Evolutionary conservation across 2,797 vertebrate species (phyloP), one percentile per base, ranked within the genome.

Genomic region (Girardinus metallicus): DNA sequence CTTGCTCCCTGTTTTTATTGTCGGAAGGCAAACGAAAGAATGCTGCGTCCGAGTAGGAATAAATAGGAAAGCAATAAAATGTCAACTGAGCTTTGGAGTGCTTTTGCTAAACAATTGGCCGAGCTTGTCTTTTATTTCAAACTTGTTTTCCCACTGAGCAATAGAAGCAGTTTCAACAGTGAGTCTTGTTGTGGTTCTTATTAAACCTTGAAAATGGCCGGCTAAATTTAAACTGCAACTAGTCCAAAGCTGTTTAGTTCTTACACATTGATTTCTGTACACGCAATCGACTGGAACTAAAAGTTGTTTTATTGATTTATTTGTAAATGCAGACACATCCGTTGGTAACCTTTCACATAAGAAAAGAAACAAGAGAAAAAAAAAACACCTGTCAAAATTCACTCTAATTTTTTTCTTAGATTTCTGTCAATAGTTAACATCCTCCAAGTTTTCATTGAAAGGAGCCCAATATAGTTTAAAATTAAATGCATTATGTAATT

Each of bases 1-100:
- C 77, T 62, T 74, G 16, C 34, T 70, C 16, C 21, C 16, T 76
- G 23, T 78, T 79, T 60, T 80, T 81, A 73, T 46, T 76, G 51
- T 83, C 74, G 73, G 51, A 90, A 73, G 31, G 60, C 64, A 75
- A 21, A 34, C 29, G 41, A 79, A 81, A 64, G 51, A 51, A 80
- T 41, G 29, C 44, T 23, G 26, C 66, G 34, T 57, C n/a, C 55
- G 26, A 78, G 78, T 64, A 66, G 51, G 41, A 84, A 77, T 64
- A 57, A 82, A 79, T 44, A 78, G 18, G n/a, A n/a, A 78, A 79
- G 31, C 49, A 81, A 39, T 13, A 41, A 55, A 41, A 53, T 55
- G 9, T 73, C 66, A 51, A 81, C n/a, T 49, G 41, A 78, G 55
- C 57, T 26, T 68, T 62, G 73, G 73, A 71, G 70, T 77, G 66